Evolutionary conservation across 2,888 invertebrate genomes (phyloP), one percentile per base, ranked within the genome.

Genomic region (Kuschelorhynchus macadamiae): DNA sequence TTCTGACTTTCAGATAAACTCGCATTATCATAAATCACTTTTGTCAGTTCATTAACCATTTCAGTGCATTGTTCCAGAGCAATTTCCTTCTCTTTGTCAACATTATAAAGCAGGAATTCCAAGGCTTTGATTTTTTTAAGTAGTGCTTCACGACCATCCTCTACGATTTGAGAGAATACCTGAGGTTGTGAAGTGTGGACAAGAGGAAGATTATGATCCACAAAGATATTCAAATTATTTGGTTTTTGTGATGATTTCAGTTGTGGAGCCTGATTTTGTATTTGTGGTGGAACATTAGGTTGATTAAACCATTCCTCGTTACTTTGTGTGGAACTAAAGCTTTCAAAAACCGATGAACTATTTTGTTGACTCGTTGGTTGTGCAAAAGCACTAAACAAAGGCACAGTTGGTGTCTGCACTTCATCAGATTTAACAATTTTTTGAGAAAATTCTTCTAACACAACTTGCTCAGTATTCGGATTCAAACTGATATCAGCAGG

Each of bases 61-160:
- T 80, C 78, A 30, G 81, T 78, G 61, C 83, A 83, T 72, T 83
- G 81, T 7, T 73, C 60, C 20, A 82, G 60, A 11, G 83, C 78
- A 47, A 81, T 79, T 21, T 83, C 80, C 59, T 83, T 83, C 72
- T 83, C 83, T 73, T 81, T 79, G 70, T 85, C 83, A 1, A 79
- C 75, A 62, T 81, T 81, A 44, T 81, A 83, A 36, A 86, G 76
- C 65, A 85, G 81, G 30, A 81, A 81, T 67, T 85, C 82, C 12
- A 86, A 69, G 1, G 81, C 79, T 70, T 81, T 80, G 2, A 85
- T 77, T 77, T 83, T 84, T 1, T 79, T 76, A 14, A 79, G 71
- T 2, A 84, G 71, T 20, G 79, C 77, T 47, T 78, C 77, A 53
- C 82, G 82, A 1, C 75, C 76, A 53, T 77, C 76, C 67, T 75